Percentiles rank a stretch among this genome's conserved stretches.
phyloP scores from a whole-genome alignment of 2,888 invertebrate genomes.

The Caenorhabditis wallacei region DNA sequence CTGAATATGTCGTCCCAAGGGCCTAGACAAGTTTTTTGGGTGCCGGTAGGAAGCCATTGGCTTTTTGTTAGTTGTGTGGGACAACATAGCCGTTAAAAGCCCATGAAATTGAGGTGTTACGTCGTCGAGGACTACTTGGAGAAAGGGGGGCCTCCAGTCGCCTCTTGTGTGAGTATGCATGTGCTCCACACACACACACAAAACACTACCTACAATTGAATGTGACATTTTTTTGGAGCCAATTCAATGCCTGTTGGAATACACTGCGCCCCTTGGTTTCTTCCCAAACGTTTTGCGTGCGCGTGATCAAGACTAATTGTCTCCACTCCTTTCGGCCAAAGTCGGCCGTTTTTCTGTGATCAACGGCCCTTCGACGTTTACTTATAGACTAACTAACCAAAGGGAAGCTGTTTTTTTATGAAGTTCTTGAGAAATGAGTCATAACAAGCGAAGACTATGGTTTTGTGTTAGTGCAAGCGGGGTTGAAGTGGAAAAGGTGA shows the following conservation, averaged over 20 bases:
- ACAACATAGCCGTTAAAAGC: constrained; percentile 62
- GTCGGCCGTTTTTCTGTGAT: constrained; percentile 51
- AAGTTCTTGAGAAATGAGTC: constrained; percentile 10
- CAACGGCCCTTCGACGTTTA: constrained; percentile 50
- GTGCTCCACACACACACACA: constrained; percentile 51
- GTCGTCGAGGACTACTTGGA: constrained; percentile 60
- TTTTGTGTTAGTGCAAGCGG: too few relatives aligned
- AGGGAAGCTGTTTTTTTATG: neutral
- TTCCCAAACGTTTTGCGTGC: constrained; percentile 61
- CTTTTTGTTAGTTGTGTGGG: constrained; percentile 58
- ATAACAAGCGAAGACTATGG: neutral
- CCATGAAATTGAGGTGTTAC: constrained; percentile 69
- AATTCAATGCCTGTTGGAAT: constrained; percentile 63
- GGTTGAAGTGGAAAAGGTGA: neutral
- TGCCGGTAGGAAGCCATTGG: constrained; percentile 34
- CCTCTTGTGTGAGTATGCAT: constrained; percentile 24
- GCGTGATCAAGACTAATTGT: constrained; percentile 64
- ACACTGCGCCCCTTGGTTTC: constrained; percentile 53
- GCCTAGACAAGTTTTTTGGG: constrained; percentile 46
- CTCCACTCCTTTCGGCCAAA: constrained; percentile 32
- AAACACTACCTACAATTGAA: constrained; percentile 68
- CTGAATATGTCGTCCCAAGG: neutral
- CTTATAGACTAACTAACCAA: constrained; percentile 28
- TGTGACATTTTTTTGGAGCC: constrained; percentile 67
- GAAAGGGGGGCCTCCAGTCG: constrained; percentile 5